Percentiles rank a stretch among this genome's conserved stretches.
phyloP scores from a whole-genome alignment of 1,140 invertebrate genomes.

The Heliconius himera region DNA sequence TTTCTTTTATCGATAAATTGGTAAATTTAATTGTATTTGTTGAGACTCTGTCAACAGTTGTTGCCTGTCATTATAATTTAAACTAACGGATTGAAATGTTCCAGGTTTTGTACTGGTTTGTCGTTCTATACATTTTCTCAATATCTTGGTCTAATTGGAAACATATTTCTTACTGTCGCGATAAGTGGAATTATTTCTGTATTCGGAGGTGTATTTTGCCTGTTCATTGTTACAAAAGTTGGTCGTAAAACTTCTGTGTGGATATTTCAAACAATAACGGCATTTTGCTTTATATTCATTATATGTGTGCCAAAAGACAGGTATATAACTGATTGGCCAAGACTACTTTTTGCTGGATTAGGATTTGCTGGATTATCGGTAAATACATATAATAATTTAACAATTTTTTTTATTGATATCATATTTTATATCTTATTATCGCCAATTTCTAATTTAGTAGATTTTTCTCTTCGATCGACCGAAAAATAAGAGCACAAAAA shows the following conservation, averaged over 20 bases:
- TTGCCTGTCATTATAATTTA: not conserved
- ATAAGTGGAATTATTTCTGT: slow-evolving; percentile 84
- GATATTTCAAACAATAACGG: slow-evolving; percentile 83
- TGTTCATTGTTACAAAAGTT: slow-evolving; percentile 83
- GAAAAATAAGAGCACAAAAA: no score
- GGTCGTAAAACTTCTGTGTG: slow-evolving; percentile 85
- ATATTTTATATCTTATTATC: no score
- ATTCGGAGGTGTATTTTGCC: slow-evolving; percentile 85
- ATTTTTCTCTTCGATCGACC: no score
- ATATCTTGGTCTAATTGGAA: slow-evolving; percentile 85
- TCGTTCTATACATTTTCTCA: slow-evolving; percentile 88
- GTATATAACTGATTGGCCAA: slow-evolving; percentile 66
- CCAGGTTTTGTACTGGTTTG: slow-evolving; percentile 86
- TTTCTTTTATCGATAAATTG: slow-evolving; percentile 86
- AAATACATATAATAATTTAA: slow-evolving; percentile 40
- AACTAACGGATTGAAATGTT: slow-evolving; percentile 31
- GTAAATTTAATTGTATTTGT: slow-evolving; percentile 84
- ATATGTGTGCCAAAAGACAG: slow-evolving; percentile 76
- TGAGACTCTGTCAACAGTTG: not conserved
- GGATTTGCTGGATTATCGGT: slow-evolving; percentile 76
- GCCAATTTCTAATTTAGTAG: no score
- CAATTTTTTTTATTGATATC: no score
- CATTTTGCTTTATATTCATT: slow-evolving; percentile 83
- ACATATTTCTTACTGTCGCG: slow-evolving; percentile 88
- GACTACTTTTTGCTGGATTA: slow-evolving; percentile 66